Conservation (phyloP, 2,797 vertebrate species). For the Neosalanx taihuensis region DNA sequence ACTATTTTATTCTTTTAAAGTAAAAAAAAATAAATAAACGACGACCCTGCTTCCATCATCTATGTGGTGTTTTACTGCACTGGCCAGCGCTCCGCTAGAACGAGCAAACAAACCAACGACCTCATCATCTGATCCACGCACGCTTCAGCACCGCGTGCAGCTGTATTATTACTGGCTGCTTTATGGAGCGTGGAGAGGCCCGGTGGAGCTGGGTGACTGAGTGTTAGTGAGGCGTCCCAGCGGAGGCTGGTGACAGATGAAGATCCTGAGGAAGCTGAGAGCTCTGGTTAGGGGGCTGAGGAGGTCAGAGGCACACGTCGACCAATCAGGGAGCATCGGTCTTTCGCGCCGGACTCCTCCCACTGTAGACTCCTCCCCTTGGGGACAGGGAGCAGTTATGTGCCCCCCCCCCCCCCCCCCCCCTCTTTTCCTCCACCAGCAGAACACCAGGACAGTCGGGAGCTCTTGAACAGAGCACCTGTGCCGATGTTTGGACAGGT, state of each 20-base stretch:
- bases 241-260: background rate
- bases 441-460: conserved; percentile 16
- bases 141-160: background rate
- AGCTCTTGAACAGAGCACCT: conserved; percentile 46
- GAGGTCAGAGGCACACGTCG: conserved; percentile 5
- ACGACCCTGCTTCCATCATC: too few relatives aligned
- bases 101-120: background rate
- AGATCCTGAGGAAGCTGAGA: background rate
- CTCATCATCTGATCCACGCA: background rate
- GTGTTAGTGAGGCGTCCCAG: background rate
- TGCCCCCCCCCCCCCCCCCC: background rate
- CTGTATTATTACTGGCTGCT: conserved; percentile 1
- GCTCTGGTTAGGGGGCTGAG: background rate
- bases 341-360: conserved; percentile 14
- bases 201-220: background rate
- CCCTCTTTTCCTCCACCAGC: background rate
- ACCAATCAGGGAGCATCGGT: conserved; percentile 27
- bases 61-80: background rate
- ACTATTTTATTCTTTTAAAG: too few relatives aligned
- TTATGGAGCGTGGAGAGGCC: conserved; percentile 5
- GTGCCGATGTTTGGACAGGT: conserved; percentile 66
- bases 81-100: background rate
- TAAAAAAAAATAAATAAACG: too few relatives aligned
- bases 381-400: background rate
- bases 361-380: too few relatives aligned